A percentile compares a stretch with the other conserved stretches of the same genome.
These are phyloP conservation scores for Petrocephalus microphthalmus DNA, from an alignment of 2,113 vertebrate genomes.

Conservation along the genomic window DNA sequence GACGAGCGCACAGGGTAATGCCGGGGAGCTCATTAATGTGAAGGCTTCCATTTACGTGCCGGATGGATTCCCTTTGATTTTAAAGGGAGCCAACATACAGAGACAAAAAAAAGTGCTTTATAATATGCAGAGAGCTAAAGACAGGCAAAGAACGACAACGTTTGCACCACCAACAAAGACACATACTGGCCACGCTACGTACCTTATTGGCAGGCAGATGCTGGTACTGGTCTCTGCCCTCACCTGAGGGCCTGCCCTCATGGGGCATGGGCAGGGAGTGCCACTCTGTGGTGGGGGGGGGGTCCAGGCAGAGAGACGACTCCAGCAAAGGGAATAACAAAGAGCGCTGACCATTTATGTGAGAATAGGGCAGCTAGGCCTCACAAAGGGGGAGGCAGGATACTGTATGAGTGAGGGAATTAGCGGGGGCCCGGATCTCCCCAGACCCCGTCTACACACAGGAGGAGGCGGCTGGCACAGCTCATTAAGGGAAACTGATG, in stretches of 20 bases:
- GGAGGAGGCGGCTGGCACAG: slow-evolving; percentile 78
- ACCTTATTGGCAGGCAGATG: neutral
- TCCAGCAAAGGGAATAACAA: slow-evolving; percentile 82
- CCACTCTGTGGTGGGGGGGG: neutral
- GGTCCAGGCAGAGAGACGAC: slow-evolving; percentile 43
- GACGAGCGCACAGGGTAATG: slow-evolving; percentile 27
- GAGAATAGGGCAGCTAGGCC: slow-evolving; percentile 79
- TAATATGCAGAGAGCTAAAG: neutral
- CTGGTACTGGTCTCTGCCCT: neutral
- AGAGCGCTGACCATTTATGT: slow-evolving; percentile 83
- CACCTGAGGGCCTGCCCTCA: neutral
- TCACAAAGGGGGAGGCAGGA: slow-evolving; percentile 74
- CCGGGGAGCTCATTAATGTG: neutral
- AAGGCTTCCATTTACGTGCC: neutral
- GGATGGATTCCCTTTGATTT: neutral
- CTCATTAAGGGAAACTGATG: slow-evolving; percentile 86
- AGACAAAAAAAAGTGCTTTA: neutral
- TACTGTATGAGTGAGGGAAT: slow-evolving; percentile 75
- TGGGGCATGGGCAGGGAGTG: neutral
- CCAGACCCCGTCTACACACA: slow-evolving; percentile 76
- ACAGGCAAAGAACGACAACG: neutral
- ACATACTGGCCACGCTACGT: neutral
- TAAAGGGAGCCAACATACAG: neutral
- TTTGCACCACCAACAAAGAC: neutral
- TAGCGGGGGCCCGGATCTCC: slow-evolving; percentile 76